Percentiles rank a stretch among this genome's conserved stretches.
These are phyloP conservation scores for Meloidogyne floridensis DNA, from an alignment of 1,140 invertebrate species.

Conservation along the genomic window DNA sequence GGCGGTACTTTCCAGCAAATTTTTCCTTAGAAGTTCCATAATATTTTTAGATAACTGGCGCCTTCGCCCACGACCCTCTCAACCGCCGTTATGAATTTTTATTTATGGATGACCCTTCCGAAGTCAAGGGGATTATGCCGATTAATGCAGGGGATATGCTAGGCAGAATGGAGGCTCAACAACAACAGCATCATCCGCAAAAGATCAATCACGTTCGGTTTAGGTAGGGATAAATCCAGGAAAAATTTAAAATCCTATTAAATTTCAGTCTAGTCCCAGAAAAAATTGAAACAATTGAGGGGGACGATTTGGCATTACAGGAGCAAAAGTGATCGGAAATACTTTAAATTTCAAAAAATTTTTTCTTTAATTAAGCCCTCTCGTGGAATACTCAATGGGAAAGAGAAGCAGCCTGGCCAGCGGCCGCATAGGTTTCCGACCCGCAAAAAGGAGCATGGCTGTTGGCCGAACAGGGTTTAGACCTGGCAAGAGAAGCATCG, in stretches of 20 bases:
- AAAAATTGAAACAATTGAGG: neutral
- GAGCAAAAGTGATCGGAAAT: neutral
- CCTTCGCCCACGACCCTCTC: slow-evolving; percentile 13
- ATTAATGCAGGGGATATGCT: neutral
- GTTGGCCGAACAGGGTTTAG: slow-evolving; percentile 26
- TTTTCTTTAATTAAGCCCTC: neutral
- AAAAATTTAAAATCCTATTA: neutral
- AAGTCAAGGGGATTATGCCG: neutral
- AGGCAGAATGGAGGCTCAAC: neutral
- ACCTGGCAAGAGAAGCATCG: slow-evolving; percentile 27
- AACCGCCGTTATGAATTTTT: slow-evolving; percentile 26
- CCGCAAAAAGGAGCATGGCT: slow-evolving; percentile 25
- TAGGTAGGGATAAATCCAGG: neutral
- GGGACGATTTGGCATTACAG: neutral
- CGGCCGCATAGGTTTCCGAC: slow-evolving; percentile 25
- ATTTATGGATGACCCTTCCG: slow-evolving; percentile 7
- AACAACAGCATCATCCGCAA: neutral
- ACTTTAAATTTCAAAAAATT: neutral
- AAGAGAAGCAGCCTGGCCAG: neutral
- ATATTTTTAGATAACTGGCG: slow-evolving; percentile 8
- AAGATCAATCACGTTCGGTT: slow-evolving; percentile 16
- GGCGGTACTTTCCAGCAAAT: neutral
- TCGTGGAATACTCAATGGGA: neutral
- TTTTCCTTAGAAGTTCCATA: neutral
- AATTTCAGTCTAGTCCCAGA: slow-evolving; percentile 13